Conservation (phyloP, 2,888 invertebrate genomes). For the Mesorhabditis sp. region DNA sequence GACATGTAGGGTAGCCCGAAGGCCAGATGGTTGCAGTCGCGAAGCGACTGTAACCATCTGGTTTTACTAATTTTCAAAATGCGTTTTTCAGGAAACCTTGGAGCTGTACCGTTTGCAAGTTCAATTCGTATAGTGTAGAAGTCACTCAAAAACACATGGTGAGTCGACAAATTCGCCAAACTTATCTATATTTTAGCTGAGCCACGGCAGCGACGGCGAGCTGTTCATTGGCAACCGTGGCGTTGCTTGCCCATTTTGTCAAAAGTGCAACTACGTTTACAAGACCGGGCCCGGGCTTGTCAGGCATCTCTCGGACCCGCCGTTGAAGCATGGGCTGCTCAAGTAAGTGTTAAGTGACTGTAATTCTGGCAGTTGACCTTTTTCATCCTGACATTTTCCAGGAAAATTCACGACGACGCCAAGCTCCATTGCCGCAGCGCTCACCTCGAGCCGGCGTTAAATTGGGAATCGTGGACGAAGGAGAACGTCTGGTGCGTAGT, state of each 20-base stretch:
- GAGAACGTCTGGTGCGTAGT: conserved; percentile 24
- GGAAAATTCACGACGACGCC: conserved; percentile 32
- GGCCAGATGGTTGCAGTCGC: no score
- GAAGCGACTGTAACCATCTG: no score
- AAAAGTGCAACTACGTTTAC: conserved; percentile 42
- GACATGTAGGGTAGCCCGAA: no score
- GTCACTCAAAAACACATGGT: conserved; percentile 25
- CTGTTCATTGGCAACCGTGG: conserved; percentile 14
- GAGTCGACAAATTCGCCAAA: conserved; percentile 8
- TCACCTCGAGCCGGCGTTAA: conserved; percentile 25
- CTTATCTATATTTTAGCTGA: conserved; percentile 4
- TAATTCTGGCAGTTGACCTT: no score
- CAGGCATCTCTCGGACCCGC: conserved; percentile 30
- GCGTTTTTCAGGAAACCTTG: conserved; percentile 33
- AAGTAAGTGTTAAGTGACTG: conserved; percentile 16
- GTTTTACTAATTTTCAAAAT: conserved; percentile 8
- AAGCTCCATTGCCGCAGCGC: conserved; percentile 31
- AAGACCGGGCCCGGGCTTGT: conserved; percentile 37
- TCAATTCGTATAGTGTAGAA: conserved; percentile 28
- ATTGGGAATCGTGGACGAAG: conserved; percentile 35
- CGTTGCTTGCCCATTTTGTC: conserved; percentile 43
- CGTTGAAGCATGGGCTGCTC: conserved; percentile 34
- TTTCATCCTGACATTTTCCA: conserved; percentile 9
- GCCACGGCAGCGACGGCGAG: background rate
- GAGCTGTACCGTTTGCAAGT: conserved; percentile 39